Percentiles rank a stretch among this genome's conserved stretches.
These are phyloP conservation scores for Acanthosepion pharaonis DNA, from an alignment of 2,888 invertebrate genomes.

Conservation along the genomic window DNA sequence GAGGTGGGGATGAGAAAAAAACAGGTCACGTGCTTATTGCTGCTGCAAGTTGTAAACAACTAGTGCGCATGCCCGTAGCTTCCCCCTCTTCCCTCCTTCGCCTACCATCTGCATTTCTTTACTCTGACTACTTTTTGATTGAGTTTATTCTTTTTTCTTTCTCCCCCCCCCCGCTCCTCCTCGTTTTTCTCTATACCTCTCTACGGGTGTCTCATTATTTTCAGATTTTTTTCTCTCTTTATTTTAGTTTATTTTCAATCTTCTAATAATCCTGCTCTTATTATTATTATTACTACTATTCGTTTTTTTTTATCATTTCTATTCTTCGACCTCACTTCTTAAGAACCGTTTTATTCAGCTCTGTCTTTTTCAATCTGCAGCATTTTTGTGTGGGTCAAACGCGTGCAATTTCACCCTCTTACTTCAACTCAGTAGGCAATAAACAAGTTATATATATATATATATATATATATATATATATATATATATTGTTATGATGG, in stretches of 20 bases:
- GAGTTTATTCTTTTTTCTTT: neutral
- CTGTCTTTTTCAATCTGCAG: neutral
- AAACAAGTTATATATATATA: slow-evolving; percentile 48
- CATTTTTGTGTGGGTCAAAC: neutral
- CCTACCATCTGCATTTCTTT: neutral
- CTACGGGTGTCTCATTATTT: neutral
- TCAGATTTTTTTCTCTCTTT: neutral
- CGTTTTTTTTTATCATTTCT: too few relatives aligned
- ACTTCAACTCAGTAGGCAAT: neutral
- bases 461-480: slow-evolving; percentile 49
- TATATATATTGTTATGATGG: neutral
- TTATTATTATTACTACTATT: too few relatives aligned
- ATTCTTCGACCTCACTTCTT: neutral
- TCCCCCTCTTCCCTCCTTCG: neutral
- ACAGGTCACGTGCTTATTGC: neutral
- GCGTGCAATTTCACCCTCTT: neutral
- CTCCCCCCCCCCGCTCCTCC: neutral
- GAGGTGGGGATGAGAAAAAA: neutral
- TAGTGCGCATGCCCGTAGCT: slow-evolving; percentile 9
- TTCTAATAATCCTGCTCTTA: neutral
- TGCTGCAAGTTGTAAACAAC: slow-evolving; percentile 23
- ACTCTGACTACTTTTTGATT: neutral
- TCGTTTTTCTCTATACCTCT: neutral
- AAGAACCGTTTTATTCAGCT: neutral
- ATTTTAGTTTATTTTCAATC: neutral